phyloP scores from a whole-genome alignment of 2,888 invertebrate genomes.

The Trichogramma dendrolimi region DNA sequence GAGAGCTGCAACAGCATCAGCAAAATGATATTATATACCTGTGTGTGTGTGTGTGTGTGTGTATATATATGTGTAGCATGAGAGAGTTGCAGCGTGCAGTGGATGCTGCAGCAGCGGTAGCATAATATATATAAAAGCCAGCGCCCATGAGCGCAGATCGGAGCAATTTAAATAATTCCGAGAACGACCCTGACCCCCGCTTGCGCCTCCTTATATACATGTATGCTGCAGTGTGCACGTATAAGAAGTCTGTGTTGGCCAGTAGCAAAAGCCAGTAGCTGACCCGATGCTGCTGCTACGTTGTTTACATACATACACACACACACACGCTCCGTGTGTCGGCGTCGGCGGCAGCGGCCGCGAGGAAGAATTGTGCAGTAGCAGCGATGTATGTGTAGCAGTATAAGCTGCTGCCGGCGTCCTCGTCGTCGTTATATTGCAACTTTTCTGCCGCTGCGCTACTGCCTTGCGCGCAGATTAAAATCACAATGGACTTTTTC shows the following conservation, averaged over 20 bases:
- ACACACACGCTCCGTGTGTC: not conserved
- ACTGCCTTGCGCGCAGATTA: slow-evolving; percentile 33
- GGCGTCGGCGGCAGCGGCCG: slow-evolving; percentile 14
- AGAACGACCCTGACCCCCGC: slow-evolving; percentile 42
- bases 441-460: too few species aligned
- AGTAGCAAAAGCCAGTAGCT: slow-evolving; percentile 31
- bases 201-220: not conserved
- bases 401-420: too few species aligned
- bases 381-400: too few species aligned
- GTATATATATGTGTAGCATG: not conserved
- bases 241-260: too few species aligned
- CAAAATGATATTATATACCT: slow-evolving; percentile 11
- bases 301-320: not conserved
- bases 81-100: slow-evolving; percentile 2
- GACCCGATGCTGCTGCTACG: slow-evolving; percentile 29
- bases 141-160: slow-evolving; percentile 29
- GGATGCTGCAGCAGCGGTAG: not conserved
- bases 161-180: slow-evolving; percentile 44
- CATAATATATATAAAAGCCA: slow-evolving; percentile 3
- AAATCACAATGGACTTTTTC: slow-evolving; percentile 39
- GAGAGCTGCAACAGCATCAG: not conserved
- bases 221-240: too few species aligned
- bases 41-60: not conserved
- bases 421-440: too few species aligned
- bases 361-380: not conserved